A percentile compares a stretch with the other conserved stretches of the same genome.
Evolutionary conservation across 37 sponge, comb jelly and placozoan genomes (phyloP).

Genomic region (Halisarca cf. caerulea): DNA sequence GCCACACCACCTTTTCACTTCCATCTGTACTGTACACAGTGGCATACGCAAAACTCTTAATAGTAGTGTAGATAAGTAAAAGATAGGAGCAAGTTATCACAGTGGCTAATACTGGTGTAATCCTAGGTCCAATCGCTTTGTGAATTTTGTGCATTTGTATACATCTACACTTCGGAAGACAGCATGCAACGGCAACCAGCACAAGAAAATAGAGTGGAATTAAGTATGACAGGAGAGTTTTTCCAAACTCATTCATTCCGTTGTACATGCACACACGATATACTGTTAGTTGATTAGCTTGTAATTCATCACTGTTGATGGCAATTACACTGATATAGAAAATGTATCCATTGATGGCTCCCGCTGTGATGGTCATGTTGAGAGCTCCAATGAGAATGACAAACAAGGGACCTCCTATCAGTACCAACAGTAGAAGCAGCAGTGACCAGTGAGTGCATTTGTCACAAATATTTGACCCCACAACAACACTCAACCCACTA

Average conservation of each 20-base stretch:
- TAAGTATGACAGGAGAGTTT: conserved; percentile 29
- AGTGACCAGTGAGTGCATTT: conserved; percentile 6
- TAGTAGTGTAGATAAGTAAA: background rate
- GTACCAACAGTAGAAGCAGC: conserved; percentile 13
- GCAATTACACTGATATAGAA: conserved; percentile 42
- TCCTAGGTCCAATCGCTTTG: conserved; percentile 3
- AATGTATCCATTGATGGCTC: conserved; percentile 41
- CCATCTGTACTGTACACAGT: background rate
- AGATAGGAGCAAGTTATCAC: conserved; percentile 21
- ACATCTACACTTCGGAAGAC: conserved; percentile 12
- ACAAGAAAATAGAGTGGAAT: conserved; percentile 44
- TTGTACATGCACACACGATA: conserved; percentile 36
- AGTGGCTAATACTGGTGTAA: conserved; percentile 46
- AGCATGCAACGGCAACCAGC: conserved; percentile 3
- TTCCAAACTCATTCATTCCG: conserved; percentile 27
- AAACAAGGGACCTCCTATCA: conserved; percentile 34
- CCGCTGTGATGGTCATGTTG: conserved; percentile 35
- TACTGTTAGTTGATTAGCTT: background rate
- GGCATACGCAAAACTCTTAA: background rate
- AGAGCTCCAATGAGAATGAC: conserved; percentile 15
- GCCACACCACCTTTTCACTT: conserved; percentile 2
- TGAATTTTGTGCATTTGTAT: conserved; percentile 4
- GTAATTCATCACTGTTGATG: background rate
- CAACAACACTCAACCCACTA: conserved; percentile 7
- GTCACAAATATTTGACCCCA: conserved; percentile 21